These are phyloP conservation scores for Drosophila lacertosa DNA, from an alignment of 1,140 invertebrate species.

Conservation along the genomic window DNA sequence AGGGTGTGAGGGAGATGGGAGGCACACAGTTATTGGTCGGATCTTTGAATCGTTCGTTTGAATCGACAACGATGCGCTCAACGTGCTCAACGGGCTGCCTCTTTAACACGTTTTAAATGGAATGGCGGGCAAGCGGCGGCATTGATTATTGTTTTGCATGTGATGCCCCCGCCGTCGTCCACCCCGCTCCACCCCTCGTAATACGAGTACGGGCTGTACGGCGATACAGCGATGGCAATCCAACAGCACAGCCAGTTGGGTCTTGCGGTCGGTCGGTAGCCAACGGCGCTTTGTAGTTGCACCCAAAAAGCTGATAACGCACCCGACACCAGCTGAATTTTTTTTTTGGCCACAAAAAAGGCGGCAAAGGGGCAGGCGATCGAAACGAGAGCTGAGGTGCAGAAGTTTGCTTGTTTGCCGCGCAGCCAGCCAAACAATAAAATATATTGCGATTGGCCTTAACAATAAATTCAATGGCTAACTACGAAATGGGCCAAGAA, in stretches of 20 bases:
- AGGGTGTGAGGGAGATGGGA: background rate
- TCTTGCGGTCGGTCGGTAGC: slow-evolving; percentile 41
- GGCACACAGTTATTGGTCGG: slow-evolving; percentile 11
- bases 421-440: slow-evolving; percentile 75
- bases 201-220: no score
- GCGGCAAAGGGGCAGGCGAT: no score
- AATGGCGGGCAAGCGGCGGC: slow-evolving; percentile 55
- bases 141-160: slow-evolving; percentile 82
- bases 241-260: no score
- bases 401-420: slow-evolving; percentile 62
- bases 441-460: slow-evolving; percentile 67
- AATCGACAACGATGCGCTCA: background rate
- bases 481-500: slow-evolving; percentile 57
- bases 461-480: slow-evolving; percentile 78
- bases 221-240: slow-evolving; percentile 15
- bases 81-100: slow-evolving; percentile 42
- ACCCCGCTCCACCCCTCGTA: background rate
- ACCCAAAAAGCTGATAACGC: slow-evolving; percentile 67
- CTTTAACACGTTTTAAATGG: slow-evolving; percentile 82
- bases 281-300: slow-evolving; percentile 71
- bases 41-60: slow-evolving; percentile 27
- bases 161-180: slow-evolving; percentile 7
- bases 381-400: slow-evolving; percentile 42
- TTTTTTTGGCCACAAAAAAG: background rate
- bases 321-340: slow-evolving; percentile 42